phyloP scores from a whole-genome alignment of 2,888 invertebrate genomes.

The Eupithecia dodoneata region DNA sequence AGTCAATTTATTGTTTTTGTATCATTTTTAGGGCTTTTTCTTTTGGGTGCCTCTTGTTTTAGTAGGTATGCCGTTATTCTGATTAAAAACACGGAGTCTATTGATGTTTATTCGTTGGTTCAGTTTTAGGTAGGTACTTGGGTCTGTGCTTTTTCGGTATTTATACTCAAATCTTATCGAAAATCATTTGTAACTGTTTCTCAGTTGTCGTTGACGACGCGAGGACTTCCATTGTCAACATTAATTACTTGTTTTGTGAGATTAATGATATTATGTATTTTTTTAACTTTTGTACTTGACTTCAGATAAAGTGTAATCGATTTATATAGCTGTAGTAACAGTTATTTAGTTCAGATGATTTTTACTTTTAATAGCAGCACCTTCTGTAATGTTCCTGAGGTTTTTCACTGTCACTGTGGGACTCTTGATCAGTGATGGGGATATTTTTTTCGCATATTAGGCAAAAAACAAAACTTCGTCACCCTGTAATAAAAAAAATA shows the following conservation, averaged over 20 bases:
- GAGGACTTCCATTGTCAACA: constrained; percentile 6
- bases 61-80: neutral
- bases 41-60: neutral
- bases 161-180: neutral
- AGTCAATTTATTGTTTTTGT: neutral
- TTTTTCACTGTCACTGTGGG: constrained; percentile 26
- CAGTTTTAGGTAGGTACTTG: neutral
- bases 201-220: constrained; percentile 13
- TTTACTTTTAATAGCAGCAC: constrained; percentile 17
- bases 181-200: constrained; percentile 11
- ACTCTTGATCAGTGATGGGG: constrained; percentile 23
- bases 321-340: neutral
- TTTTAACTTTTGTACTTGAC: constrained; percentile 1
- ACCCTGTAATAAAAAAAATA: constrained; percentile 49
- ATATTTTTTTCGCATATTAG: constrained; percentile 56
- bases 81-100: neutral
- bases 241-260: no score
- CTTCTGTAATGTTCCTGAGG: constrained; percentile 24
- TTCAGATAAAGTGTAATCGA: neutral
- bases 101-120: neutral
- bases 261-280: neutral
- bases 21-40: neutral
- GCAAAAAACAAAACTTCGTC: constrained; percentile 58
- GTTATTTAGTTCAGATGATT: constrained; percentile 6
- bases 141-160: constrained; percentile 3